Conservation (phyloP, 2,797 vertebrate species). For the Anas bernieri region DNA sequence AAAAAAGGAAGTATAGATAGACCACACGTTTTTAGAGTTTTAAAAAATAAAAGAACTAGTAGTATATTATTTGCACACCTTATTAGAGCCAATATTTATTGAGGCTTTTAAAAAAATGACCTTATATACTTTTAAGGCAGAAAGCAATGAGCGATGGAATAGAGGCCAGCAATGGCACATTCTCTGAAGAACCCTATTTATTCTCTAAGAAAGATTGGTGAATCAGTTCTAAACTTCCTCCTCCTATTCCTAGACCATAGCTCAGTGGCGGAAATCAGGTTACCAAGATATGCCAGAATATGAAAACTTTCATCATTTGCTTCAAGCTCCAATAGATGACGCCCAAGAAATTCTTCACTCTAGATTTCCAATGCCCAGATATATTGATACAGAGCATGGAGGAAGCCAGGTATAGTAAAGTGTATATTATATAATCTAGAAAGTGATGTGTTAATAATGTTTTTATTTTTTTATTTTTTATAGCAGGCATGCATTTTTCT, state of each 20-base stretch:
- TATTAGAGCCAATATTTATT: not conserved
- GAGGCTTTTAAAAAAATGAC: not conserved
- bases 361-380: slow-evolving; percentile 96
- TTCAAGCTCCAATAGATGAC: slow-evolving; percentile 94
- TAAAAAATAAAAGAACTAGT: not conserved
- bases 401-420: slow-evolving; percentile 89
- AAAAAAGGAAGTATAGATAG: not conserved
- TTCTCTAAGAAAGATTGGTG: not conserved
- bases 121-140: not conserved
- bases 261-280: slow-evolving; percentile 95
- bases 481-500: not conserved
- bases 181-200: not conserved
- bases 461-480: not conserved
- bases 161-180: not conserved
- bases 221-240: not conserved
- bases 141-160: not conserved
- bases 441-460: not conserved
- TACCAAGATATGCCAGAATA: slow-evolving; percentile 97
- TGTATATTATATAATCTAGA: not conserved
- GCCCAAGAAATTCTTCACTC: slow-evolving; percentile 96
- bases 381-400: slow-evolving; percentile 96
- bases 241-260: slow-evolving; percentile 84
- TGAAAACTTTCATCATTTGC: slow-evolving; percentile 93
- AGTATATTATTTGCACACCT: not conserved
- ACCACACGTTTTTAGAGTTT: not conserved